A percentile compares a stretch with the other conserved stretches of the same genome.
These are phyloP conservation scores for Chanos chanos DNA, from an alignment of 2,797 vertebrate species.

Conservation along the genomic window DNA sequence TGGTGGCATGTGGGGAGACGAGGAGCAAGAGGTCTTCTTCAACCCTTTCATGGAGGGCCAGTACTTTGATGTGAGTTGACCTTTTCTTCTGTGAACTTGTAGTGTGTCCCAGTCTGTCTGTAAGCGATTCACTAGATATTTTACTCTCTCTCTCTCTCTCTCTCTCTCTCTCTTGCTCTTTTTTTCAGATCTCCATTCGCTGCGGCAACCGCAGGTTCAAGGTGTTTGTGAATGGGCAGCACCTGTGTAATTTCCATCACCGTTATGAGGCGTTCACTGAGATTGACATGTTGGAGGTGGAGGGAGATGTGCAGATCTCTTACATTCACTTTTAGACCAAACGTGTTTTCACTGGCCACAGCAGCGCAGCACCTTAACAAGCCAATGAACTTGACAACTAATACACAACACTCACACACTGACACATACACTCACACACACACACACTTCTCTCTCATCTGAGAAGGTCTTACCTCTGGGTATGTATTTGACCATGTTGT, in stretches of 20 bases:
- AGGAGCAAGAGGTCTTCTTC: conserved; percentile 65
- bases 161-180: neutral
- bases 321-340: conserved; percentile 78
- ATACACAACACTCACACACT: too few species aligned
- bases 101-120: neutral
- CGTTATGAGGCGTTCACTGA: conserved; percentile 59
- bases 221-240: conserved; percentile 76
- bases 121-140: too few species aligned
- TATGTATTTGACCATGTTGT: too few species aligned
- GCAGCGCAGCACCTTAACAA: too few species aligned
- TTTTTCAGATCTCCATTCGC: conserved; percentile 75
- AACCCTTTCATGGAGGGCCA: conserved; percentile 78
- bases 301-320: conserved; percentile 74
- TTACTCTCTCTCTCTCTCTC: neutral
- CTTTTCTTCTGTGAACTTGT: neutral
- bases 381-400: too few species aligned
- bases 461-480: too few species aligned
- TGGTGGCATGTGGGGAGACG: conserved; percentile 71
- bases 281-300: conserved; percentile 71
- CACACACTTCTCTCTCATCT: too few species aligned
- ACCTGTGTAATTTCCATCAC: conserved; percentile 74
- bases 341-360: too few species aligned
- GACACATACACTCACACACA: too few species aligned
- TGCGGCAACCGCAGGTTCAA: conserved; percentile 75
- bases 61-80: conserved; percentile 84